Conservation (phyloP, 2,888 invertebrate genomes). For the Caenorhabditis sp. region DNA sequence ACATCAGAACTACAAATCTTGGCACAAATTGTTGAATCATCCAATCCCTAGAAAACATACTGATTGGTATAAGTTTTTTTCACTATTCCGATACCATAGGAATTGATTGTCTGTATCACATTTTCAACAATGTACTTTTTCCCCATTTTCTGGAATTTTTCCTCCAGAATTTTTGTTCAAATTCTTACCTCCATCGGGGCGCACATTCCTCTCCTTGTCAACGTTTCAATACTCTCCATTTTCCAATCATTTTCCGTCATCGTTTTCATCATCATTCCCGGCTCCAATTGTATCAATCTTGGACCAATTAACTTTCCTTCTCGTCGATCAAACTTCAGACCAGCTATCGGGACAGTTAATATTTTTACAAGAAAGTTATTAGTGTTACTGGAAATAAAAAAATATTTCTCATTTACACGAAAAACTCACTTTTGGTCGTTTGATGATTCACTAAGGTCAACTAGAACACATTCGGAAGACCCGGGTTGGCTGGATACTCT, state of each 20-base stretch:
- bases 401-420: too few relatives aligned
- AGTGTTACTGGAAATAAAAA: too few relatives aligned
- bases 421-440: background rate
- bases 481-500: background rate
- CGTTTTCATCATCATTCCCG: background rate
- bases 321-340: background rate
- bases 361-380: background rate
- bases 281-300: background rate
- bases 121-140: too few relatives aligned
- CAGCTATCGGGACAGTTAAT: background rate
- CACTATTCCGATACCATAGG: too few relatives aligned
- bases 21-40: background rate
- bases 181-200: background rate
- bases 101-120: too few relatives aligned
- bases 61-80: background rate
- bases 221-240: background rate
- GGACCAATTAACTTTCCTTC: background rate
- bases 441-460: background rate
- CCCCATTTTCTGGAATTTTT: too few relatives aligned
- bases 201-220: background rate
- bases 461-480: background rate
- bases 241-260: background rate
- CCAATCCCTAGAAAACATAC: background rate
- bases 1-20: background rate
- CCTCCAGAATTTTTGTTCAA: too few relatives aligned